phyloP scores from a whole-genome alignment of 1,140 invertebrate genomes.

The Homarus americanus region DNA sequence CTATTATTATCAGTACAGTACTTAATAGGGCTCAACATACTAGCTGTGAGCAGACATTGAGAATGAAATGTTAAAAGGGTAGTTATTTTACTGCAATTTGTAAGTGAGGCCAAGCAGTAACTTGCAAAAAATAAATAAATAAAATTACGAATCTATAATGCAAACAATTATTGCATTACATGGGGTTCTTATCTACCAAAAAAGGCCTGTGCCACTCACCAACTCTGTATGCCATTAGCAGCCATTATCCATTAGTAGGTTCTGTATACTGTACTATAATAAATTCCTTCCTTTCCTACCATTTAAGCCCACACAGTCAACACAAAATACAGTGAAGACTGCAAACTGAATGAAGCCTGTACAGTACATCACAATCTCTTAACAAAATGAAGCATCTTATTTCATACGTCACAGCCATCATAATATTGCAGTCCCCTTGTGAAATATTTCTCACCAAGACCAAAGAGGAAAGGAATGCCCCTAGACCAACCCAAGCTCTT shows the following conservation, averaged over 20 bases:
- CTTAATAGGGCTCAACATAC: no score
- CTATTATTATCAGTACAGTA: no score
- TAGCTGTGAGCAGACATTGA: no score
- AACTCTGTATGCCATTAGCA: slow-evolving; percentile 5
- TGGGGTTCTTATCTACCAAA: background rate
- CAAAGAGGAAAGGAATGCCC: background rate
- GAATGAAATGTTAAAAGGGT: no score
- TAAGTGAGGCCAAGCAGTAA: no score
- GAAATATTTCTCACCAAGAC: background rate
- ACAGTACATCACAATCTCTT: background rate
- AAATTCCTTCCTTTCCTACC: background rate
- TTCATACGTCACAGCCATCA: background rate
- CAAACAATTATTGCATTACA: no score
- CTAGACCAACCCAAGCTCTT: slow-evolving; percentile 30
- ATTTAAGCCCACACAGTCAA: background rate
- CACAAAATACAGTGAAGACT: background rate
- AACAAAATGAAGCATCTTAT: background rate
- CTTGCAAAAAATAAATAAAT: no score
- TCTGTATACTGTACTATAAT: no score
- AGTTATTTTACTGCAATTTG: no score
- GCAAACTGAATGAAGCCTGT: background rate
- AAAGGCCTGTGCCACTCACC: background rate
- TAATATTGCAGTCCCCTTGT: background rate
- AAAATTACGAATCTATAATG: no score
- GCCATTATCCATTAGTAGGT: background rate